These are phyloP conservation scores for Pluvialis apricaria DNA, from an alignment of 2,113 vertebrate genomes.

Conservation along the genomic window DNA sequence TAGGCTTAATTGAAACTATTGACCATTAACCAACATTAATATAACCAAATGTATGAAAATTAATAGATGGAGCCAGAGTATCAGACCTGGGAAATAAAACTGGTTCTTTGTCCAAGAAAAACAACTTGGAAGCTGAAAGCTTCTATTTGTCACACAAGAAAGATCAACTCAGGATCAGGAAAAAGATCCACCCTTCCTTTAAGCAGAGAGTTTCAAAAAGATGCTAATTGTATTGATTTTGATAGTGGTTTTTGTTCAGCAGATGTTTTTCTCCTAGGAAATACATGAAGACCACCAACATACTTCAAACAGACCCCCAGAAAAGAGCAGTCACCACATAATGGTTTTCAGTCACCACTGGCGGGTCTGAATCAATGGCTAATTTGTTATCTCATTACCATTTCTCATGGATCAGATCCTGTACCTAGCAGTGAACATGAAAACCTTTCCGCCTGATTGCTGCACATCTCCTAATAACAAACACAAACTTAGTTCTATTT, in stretches of 20 bases:
- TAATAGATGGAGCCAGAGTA: neutral
- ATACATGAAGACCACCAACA: slow-evolving; percentile 37
- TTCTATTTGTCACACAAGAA: neutral
- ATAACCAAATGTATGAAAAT: neutral
- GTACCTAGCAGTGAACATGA: neutral
- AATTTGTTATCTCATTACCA: slow-evolving; percentile 28
- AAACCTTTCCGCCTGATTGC: neutral
- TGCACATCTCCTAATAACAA: neutral
- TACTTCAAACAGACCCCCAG: slow-evolving; percentile 30
- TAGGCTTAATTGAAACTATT: neutral
- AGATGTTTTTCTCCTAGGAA: slow-evolving; percentile 42
- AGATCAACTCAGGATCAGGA: neutral
- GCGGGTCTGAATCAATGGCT: slow-evolving; percentile 19
- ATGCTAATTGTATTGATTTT: slow-evolving; percentile 42
- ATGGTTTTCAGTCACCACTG: slow-evolving; percentile 31
- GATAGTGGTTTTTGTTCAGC: slow-evolving; percentile 9
- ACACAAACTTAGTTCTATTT: neutral
- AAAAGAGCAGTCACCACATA: slow-evolving; percentile 19
- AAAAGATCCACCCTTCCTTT: slow-evolving; percentile 9
- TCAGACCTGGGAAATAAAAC: neutral
- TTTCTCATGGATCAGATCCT: slow-evolving; percentile 5
- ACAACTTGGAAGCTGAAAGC: neutral
- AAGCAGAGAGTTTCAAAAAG: neutral
- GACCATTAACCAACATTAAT: neutral
- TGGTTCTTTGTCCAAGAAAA: neutral